Base-by-base conservation (phyloP, 2,797 vertebrate species). In the Clarias platycephalus region DNA sequence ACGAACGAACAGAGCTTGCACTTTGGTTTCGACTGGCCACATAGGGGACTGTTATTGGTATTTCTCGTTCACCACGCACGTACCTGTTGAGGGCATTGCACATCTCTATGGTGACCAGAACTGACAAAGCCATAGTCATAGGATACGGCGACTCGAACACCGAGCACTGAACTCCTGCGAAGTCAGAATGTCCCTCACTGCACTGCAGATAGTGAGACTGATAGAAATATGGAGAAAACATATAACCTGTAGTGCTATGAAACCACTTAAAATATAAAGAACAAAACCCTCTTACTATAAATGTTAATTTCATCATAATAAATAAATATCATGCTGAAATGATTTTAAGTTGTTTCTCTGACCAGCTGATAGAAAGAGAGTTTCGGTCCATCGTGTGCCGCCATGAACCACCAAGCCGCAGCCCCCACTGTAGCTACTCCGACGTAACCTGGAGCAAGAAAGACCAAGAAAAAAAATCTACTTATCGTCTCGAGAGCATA, bases 331-430 rank as follows among this genome's bases (percentile, higher is more conserved):
- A 63, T 26, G 12, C 10, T 49, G 22, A 60, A 31, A 31, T 66
- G 5, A 3, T 66, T 71, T 44, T n/a, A 20, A 63, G 26, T 10
- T 0, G 18, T 71, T 74, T 78, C 28, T 66, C 89, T 85, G 89
- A 95, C 94, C 93, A 95, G 90, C 12, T 95, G 94, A 86, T 93
- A 93, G 89, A 89, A 95, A 86, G 91, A 92, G 20, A 95, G 89
- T 86, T 95, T 95, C 1, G 95, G 94, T 85, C 94, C 94, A 28
- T 95, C 94, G 2, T 95, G 93, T 9, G 95, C 94, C 0, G 94
- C 95, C 94, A 95, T 95, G 57, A 95, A 95, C 95, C 95, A 95
- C 95, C 95, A 95, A 77, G 95, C 95, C 31, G 94, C 95, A n/a
- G 94, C 95, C 58, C 94, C 94, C 0, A 95, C 94, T 1, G 95